Conservation (phyloP, 1,140 invertebrate genomes). For the Musca vetustissima region DNA sequence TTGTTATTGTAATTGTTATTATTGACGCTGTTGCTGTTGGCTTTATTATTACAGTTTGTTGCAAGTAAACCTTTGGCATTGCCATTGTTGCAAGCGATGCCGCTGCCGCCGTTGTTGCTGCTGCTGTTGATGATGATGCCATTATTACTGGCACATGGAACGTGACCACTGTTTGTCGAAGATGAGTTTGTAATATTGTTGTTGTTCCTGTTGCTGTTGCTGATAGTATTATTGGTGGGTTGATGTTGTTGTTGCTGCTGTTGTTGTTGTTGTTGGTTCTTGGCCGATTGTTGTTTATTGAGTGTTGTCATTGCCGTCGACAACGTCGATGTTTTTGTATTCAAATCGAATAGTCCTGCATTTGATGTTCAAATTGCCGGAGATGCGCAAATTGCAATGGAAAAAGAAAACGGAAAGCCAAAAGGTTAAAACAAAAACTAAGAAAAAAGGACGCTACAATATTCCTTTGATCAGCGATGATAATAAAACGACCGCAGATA, state of each 20-base stretch:
- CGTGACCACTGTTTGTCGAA: conserved; percentile 12
- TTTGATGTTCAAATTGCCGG: not conserved
- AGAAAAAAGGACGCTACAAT: no score
- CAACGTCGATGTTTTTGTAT: conserved; percentile 1
- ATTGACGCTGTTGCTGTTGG: conserved; percentile 23
- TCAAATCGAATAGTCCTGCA: conserved; percentile 25
- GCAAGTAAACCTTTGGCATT: not conserved
- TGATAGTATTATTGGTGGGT: not conserved
- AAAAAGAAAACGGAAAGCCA: conserved; percentile 10
- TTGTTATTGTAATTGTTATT: conserved; percentile 27
- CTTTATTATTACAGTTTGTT: not conserved
- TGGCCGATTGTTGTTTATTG: not conserved
- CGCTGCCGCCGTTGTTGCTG: conserved; percentile 24
- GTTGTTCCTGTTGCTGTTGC: not conserved
- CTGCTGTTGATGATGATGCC: conserved; percentile 14
- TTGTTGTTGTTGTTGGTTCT: not conserved
- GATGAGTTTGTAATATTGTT: conserved; percentile 4
- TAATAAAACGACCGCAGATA: no score
- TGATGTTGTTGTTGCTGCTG: conserved; percentile 4
- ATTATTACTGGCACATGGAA: conserved; percentile 15
- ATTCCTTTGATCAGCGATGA: no score
- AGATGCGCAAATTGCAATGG: not conserved
- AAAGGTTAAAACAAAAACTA: conserved; percentile 9
- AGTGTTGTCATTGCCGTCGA: not conserved
- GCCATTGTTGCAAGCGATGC: conserved; percentile 5